Evolutionary conservation across 2,888 invertebrate genomes (phyloP).

Genomic region (Polyploca ridens): DNA sequence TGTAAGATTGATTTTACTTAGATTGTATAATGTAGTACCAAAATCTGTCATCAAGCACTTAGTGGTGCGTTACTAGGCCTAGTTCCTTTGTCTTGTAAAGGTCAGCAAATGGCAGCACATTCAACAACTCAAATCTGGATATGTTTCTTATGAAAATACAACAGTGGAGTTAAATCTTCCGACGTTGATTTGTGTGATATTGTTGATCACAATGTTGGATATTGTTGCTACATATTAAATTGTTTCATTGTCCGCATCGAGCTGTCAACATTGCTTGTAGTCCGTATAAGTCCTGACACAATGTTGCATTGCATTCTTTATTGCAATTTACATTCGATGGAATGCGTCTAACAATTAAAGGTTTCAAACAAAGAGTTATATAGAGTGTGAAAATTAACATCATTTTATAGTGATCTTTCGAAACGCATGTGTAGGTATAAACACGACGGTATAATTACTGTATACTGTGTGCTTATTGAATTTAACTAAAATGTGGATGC

Average conservation of each 20-base stretch:
- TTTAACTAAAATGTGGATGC: too few species aligned
- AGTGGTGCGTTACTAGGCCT: too few species aligned
- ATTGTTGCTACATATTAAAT: neutral
- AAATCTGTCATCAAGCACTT: too few species aligned
- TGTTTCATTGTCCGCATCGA: neutral
- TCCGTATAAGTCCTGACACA: constrained; percentile 1
- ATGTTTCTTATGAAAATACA: too few species aligned
- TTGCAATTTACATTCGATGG: constrained; percentile 12
- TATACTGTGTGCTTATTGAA: too few species aligned
- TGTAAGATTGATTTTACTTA: too few species aligned
- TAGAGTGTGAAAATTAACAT: constrained; percentile 4
- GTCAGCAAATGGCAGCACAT: too few species aligned
- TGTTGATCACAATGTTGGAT: neutral
- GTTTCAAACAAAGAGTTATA: constrained; percentile 10
- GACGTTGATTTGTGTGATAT: too few species aligned
- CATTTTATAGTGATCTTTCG: neutral
- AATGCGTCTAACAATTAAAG: constrained; percentile 11
- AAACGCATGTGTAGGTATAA: neutral
- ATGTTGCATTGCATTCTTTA: constrained; percentile 12
- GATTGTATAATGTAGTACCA: too few species aligned
- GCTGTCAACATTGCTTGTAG: neutral
- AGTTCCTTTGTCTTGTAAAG: too few species aligned
- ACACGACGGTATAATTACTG: neutral
- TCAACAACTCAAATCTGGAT: too few species aligned
- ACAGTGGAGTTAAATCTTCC: too few species aligned